These are phyloP conservation scores for Danio choprae DNA, from an alignment of 2,797 vertebrate genomes.

Conservation along the genomic window DNA sequence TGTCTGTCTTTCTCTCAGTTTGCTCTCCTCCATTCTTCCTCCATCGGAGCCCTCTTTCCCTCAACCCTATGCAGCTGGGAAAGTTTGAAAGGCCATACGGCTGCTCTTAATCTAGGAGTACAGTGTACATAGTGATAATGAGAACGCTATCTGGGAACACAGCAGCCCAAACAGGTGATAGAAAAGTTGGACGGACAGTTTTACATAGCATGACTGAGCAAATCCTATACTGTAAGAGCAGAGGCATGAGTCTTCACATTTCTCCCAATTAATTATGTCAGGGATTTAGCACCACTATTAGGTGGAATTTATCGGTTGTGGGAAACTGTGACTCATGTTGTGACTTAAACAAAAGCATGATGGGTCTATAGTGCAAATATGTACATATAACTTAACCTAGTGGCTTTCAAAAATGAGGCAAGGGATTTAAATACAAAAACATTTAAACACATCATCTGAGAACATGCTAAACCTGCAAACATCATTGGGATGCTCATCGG, in stretches of 20 bases:
- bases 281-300: not conserved
- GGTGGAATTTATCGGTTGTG: not conserved
- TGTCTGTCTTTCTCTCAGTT: slow-evolving; percentile 37
- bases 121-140: slow-evolving; percentile 43
- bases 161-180: slow-evolving; percentile 54
- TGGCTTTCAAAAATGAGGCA: not conserved
- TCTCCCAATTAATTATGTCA: not conserved
- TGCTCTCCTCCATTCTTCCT: slow-evolving; percentile 19
- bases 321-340: not conserved
- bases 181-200: not conserved
- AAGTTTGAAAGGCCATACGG: slow-evolving; percentile 21
- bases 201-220: slow-evolving; percentile 44
- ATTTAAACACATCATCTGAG: slow-evolving; percentile 14
- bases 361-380: not conserved
- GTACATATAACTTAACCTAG: slow-evolving; percentile 13
- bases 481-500: slow-evolving; percentile 17
- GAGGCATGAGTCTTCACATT: too few species aligned
- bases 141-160: slow-evolving; percentile 11
- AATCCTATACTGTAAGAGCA: slow-evolving; percentile 9
- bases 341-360: not conserved
- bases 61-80: slow-evolving; percentile 38
- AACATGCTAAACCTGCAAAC: slow-evolving; percentile 11
- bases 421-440: slow-evolving; percentile 1
- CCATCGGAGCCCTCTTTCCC: not conserved
- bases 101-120: slow-evolving; percentile 22